Conservation (phyloP, 2,113 vertebrate species). For the Bubo bubo region DNA sequence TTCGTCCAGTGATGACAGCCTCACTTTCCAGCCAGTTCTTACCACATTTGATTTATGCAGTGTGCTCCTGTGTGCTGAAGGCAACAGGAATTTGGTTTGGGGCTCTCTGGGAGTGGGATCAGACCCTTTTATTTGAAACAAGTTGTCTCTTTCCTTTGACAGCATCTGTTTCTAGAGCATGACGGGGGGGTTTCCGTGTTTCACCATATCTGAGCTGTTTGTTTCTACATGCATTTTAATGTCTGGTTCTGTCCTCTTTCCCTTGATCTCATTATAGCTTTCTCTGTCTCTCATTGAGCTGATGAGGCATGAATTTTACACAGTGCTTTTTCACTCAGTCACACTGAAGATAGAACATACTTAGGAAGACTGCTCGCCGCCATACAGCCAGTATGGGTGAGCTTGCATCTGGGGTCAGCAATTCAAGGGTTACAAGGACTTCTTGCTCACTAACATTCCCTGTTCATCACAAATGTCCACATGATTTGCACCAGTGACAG, state of each 20-base stretch:
- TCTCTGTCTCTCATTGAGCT: background rate
- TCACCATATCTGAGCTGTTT: background rate
- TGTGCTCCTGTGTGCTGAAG: background rate
- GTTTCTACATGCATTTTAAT: background rate
- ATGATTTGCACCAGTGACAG: background rate
- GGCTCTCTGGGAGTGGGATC: background rate
- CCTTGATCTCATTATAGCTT: background rate
- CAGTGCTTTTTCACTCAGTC: background rate
- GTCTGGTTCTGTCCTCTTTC: background rate
- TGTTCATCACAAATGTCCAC: background rate
- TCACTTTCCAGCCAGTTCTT: background rate
- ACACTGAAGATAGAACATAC: background rate
- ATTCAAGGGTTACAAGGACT: background rate
- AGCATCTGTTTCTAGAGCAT: background rate
- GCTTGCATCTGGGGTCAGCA: background rate
- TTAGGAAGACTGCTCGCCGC: background rate
- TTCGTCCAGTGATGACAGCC: background rate
- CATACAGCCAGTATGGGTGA: background rate
- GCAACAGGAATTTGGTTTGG: background rate
- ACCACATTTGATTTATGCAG: background rate
- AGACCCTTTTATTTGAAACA: background rate
- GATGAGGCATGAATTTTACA: background rate
- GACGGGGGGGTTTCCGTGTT: background rate
- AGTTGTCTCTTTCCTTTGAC: background rate
- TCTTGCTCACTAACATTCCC: background rate